These are phyloP conservation scores for Mesocricetus auratus DNA, from an alignment of 2,113 vertebrate genomes.

Conservation along the genomic window DNA sequence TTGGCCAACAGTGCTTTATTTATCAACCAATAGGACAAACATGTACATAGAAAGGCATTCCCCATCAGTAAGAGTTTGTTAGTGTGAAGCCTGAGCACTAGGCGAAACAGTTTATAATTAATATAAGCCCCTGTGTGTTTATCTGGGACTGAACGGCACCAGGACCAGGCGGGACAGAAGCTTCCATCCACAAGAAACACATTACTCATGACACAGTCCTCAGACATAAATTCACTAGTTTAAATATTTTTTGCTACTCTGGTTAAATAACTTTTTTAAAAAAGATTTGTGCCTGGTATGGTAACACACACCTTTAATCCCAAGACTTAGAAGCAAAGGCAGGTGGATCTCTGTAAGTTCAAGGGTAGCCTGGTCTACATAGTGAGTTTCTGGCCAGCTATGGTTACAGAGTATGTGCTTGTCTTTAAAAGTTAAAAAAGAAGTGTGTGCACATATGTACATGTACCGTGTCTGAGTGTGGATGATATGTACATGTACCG, in stretches of 20 bases:
- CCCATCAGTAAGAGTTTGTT: too few relatives aligned
- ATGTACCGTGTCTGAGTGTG: neutral
- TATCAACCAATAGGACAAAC: too few relatives aligned
- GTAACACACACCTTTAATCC: neutral
- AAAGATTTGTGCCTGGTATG: neutral
- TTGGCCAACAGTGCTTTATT: too few relatives aligned
- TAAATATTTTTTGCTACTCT: neutral
- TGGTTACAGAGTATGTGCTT: neutral
- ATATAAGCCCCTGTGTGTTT: too few relatives aligned
- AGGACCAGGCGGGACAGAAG: too few relatives aligned
- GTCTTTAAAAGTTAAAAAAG: neutral
- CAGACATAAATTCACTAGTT: neutral
- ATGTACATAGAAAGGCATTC: too few relatives aligned
- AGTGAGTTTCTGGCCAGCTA: neutral
- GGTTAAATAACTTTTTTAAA: neutral
- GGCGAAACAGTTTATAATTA: too few relatives aligned
- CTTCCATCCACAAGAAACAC: too few relatives aligned
- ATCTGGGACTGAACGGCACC: too few relatives aligned
- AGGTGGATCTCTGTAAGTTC: neutral
- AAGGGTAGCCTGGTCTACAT: neutral
- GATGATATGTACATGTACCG: too few relatives aligned
- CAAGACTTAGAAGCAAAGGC: neutral
- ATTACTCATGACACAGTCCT: neutral
- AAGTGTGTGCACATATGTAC: too few relatives aligned
- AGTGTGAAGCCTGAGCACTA: too few relatives aligned